These are phyloP conservation scores for Andrena camellia DNA, from an alignment of 2,888 invertebrate genomes.

Conservation along the genomic window DNA sequence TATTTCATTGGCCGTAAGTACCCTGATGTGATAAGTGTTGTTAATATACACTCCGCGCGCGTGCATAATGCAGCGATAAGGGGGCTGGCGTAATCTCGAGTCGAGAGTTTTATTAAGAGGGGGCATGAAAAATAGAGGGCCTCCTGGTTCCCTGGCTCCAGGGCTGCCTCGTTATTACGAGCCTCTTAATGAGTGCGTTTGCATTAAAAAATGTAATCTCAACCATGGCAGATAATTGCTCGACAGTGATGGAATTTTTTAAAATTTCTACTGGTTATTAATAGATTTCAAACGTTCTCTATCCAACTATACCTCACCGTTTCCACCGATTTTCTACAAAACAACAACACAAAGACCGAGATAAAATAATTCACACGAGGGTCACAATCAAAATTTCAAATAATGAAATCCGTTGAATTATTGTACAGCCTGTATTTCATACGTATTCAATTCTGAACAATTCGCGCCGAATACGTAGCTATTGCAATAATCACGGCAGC, in stretches of 20 bases:
- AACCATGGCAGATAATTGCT: background rate
- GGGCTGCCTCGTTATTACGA: background rate
- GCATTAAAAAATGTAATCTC: background rate
- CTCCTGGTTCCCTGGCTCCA: too few relatives aligned
- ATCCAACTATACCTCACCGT: too few relatives aligned
- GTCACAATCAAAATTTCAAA: too few relatives aligned
- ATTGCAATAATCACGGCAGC: too few relatives aligned
- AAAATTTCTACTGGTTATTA: too few relatives aligned
- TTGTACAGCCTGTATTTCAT: too few relatives aligned
- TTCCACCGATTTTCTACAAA: too few relatives aligned
- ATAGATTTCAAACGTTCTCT: too few relatives aligned
- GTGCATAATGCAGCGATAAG: slow-evolving; percentile 43
- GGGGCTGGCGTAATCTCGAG: slow-evolving; percentile 24
- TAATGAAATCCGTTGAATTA: too few relatives aligned
- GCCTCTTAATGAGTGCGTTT: background rate
- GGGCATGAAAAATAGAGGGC: background rate
- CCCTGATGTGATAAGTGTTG: slow-evolving; percentile 50
- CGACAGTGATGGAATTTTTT: background rate
- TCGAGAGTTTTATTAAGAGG: background rate
- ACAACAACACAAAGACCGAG: too few relatives aligned
- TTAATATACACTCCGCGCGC: slow-evolving; percentile 47
- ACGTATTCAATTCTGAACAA: too few relatives aligned
- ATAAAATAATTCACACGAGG: too few relatives aligned
- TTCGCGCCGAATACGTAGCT: background rate
- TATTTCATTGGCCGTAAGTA: slow-evolving; percentile 44